Conservation (phyloP, 2,113 vertebrate species). For the Aepyceros melampus region DNA sequence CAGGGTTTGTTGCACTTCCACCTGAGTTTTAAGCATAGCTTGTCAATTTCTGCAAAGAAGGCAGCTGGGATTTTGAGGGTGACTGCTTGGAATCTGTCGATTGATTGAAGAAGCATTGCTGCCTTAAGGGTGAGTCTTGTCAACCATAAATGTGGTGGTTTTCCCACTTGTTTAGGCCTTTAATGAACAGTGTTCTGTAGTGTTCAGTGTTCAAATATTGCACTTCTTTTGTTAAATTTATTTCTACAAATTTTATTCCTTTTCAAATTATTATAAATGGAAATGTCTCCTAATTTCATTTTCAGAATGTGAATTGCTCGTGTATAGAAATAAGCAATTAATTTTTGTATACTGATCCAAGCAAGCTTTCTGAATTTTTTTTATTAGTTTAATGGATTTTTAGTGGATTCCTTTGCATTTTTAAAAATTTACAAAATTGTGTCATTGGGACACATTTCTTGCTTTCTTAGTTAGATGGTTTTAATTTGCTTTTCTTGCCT, state of each 20-base stretch:
- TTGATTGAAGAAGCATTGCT: fast-evolving
- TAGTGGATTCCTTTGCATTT: background rate
- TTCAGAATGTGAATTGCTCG: background rate
- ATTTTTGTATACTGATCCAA: background rate
- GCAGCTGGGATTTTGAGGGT: background rate
- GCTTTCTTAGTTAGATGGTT: background rate
- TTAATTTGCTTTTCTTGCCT: background rate
- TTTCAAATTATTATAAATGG: background rate
- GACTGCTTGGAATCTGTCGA: background rate
- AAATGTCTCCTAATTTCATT: background rate
- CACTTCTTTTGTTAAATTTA: background rate
- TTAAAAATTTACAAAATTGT: background rate
- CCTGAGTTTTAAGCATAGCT: background rate
- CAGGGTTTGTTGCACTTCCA: background rate
- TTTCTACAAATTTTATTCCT: background rate
- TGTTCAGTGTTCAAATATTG: background rate
- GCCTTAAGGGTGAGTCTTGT: fast-evolving
- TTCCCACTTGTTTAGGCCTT: background rate
- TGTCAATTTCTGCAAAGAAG: background rate
- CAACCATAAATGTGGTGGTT: fast-evolving
- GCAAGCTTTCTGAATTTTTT: background rate
- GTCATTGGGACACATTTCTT: background rate
- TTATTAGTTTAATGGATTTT: background rate
- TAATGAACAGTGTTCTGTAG: background rate
- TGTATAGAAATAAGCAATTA: background rate